phyloP scores from a whole-genome alignment of 2,888 invertebrate species.

The Tiphia femorata region DNA sequence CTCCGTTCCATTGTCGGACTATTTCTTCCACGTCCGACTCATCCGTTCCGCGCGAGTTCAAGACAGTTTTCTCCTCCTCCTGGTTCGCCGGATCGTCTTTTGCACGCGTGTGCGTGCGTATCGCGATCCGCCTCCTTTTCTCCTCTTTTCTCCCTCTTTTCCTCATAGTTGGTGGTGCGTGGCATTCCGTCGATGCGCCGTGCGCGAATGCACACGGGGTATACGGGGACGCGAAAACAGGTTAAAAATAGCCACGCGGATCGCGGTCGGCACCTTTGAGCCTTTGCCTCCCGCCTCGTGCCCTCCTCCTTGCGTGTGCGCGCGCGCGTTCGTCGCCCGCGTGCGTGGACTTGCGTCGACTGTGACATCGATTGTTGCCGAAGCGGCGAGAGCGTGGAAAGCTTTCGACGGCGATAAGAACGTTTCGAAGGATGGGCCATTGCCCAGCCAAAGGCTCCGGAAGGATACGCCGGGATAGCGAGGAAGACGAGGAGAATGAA shows the following conservation, averaged over 20 bases:
- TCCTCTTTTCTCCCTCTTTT: not conserved
- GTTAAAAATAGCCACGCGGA: slow-evolving; percentile 49
- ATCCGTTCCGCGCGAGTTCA: slow-evolving; percentile 6
- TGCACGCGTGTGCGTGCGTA: too few relatives aligned
- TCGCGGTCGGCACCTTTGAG: slow-evolving; percentile 53
- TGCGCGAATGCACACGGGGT: slow-evolving; percentile 29
- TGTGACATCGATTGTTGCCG: not conserved
- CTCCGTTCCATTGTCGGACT: slow-evolving; percentile 23
- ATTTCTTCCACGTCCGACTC: slow-evolving; percentile 41
- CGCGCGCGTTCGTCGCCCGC: slow-evolving; percentile 55
- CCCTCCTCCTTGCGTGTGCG: slow-evolving; percentile 51
- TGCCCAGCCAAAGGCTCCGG: not conserved
- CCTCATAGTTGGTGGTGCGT: slow-evolving; percentile 38
- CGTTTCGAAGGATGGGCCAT: too few relatives aligned
- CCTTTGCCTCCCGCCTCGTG: slow-evolving; percentile 37
- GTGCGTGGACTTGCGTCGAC: slow-evolving; percentile 33
- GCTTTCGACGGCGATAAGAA: slow-evolving; percentile 24
- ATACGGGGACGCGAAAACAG: slow-evolving; percentile 40
- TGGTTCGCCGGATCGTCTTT: slow-evolving; percentile 5
- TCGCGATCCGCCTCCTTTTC: too few relatives aligned
- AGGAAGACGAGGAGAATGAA: not conserved
- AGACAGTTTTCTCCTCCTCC: not conserved
- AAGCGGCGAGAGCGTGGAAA: not conserved
- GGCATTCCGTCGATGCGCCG: slow-evolving; percentile 42
- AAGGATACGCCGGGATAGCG: not conserved